phyloP scores from a whole-genome alignment of 1,140 invertebrate species.

The Wasmannia auropunctata region DNA sequence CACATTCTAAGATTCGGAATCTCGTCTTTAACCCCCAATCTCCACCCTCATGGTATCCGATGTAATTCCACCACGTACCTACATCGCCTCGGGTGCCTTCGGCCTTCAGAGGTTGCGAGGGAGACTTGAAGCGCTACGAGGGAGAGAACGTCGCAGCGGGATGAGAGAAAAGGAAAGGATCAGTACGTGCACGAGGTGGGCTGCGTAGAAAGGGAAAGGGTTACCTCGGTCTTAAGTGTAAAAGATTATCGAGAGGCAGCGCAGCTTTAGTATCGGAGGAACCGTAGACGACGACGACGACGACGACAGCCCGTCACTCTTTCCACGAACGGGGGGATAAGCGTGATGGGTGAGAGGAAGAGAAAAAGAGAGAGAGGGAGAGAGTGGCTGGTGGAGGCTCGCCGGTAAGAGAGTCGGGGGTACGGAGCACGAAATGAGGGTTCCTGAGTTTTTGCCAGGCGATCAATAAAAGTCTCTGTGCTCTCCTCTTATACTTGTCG shows the following conservation, averaged over 20 bases:
- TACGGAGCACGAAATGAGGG: conserved; percentile 83
- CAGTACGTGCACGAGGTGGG: conserved; percentile 26
- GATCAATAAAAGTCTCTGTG: conserved; percentile 86
- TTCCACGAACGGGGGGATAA: conserved; percentile 69
- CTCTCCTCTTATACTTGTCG: conserved; percentile 84
- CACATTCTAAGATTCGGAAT: conserved; percentile 42
- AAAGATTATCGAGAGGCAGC: conserved; percentile 80
- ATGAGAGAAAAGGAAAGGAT: conserved; percentile 1
- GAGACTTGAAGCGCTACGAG: conserved; percentile 28
- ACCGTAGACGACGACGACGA: conserved; percentile 43
- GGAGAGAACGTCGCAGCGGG: not conserved
- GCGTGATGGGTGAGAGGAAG: conserved; percentile 42
- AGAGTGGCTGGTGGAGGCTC: conserved; percentile 65
- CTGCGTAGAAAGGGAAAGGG: conserved; percentile 76
- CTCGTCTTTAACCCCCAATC: conserved; percentile 2
- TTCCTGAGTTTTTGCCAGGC: conserved; percentile 85
- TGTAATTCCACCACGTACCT: conserved; percentile 53
- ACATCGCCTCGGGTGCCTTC: conserved; percentile 16
- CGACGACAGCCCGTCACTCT: conserved; percentile 71
- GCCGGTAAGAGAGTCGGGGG: conserved; percentile 77
- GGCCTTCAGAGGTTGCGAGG: conserved; percentile 47
- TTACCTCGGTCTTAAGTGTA: conserved; percentile 78
- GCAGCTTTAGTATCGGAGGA: conserved; percentile 64
- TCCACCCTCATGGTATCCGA: conserved; percentile 15
- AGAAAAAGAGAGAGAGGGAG: conserved; percentile 68